These are phyloP conservation scores for Macrocentrus cingulum DNA, from an alignment of 1,140 invertebrate species.

Conservation along the genomic window DNA sequence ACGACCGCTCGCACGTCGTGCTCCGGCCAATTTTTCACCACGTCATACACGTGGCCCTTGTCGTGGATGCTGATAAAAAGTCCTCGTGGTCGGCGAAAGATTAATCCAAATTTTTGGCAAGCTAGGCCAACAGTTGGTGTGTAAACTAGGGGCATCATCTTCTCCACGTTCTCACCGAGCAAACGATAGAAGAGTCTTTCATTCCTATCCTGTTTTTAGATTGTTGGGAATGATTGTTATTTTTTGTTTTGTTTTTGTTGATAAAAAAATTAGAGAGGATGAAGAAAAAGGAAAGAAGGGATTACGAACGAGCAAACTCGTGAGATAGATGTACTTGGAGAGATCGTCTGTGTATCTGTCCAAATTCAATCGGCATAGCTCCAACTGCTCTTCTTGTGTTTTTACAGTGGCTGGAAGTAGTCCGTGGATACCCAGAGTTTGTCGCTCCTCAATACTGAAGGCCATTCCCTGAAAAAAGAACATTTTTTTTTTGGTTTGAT, in stretches of 20 bases:
- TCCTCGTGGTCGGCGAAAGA: slow-evolving; percentile 87
- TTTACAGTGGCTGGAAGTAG: slow-evolving; percentile 78
- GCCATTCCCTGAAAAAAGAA: slow-evolving; percentile 80
- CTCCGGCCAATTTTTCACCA: slow-evolving; percentile 86
- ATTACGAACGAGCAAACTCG: slow-evolving; percentile 67
- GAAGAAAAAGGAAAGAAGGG: neutral
- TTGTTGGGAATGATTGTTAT: neutral
- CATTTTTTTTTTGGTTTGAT: no score
- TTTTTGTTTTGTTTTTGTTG: neutral
- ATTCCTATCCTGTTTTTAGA: slow-evolving; percentile 72
- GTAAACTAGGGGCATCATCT: slow-evolving; percentile 89
- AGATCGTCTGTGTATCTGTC: slow-evolving; percentile 72
- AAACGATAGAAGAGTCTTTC: slow-evolving; percentile 93
- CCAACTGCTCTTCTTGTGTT: slow-evolving; percentile 81
- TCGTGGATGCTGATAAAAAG: slow-evolving; percentile 98
- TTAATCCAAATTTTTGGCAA: slow-evolving; percentile 94
- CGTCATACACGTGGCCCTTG: slow-evolving; percentile 84
- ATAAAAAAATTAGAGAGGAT: neutral
- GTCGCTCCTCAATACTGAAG: slow-evolving; percentile 81
- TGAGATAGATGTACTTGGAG: slow-evolving; percentile 81
- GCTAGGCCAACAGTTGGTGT: slow-evolving; percentile 91
- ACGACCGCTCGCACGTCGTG: slow-evolving; percentile 86
- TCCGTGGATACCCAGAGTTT: slow-evolving; percentile 82
- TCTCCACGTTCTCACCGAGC: slow-evolving; percentile 82
- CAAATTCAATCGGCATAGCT: slow-evolving; percentile 71